phyloP scores from a whole-genome alignment of 2,113 vertebrate species.

The Phyllostomus hastatus region DNA sequence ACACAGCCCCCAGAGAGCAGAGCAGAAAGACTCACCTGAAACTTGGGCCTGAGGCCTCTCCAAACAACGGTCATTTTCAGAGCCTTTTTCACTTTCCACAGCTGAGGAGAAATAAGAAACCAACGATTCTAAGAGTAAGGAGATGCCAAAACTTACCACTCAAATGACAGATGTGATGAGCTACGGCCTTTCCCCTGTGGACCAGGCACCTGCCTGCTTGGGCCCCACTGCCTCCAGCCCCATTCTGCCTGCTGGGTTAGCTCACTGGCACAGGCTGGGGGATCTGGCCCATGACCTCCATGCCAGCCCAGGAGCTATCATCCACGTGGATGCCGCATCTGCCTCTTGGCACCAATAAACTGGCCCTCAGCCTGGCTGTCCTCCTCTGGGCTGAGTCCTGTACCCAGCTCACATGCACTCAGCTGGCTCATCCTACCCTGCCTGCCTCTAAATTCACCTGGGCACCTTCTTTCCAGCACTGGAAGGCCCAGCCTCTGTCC shows the following conservation, averaged over 20 bases:
- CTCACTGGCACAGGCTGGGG: neutral
- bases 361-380: neutral
- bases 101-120: conserved; percentile 74
- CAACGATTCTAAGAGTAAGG: neutral
- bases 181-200: too few species aligned
- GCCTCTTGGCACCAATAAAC: accelerated
- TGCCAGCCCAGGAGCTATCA: accelerated
- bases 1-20: accelerated
- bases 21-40: conserved; percentile 83
- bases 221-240: accelerated
- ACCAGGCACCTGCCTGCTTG: accelerated
- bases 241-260: neutral
- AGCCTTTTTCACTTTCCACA: conserved; percentile 97
- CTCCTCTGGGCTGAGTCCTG: neutral
- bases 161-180: too few species aligned
- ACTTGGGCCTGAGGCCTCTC: conserved; percentile 86
- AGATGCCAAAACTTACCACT: accelerated
- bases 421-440: neutral
- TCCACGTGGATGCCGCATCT: neutral
- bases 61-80: conserved; percentile 93
- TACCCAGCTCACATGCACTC: too few species aligned
- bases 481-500: neutral
- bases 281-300: neutral
- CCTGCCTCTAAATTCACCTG: neutral
- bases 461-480: neutral